These are phyloP conservation scores for Lagria hirta DNA, from an alignment of 2,888 invertebrate genomes.

Conservation along the genomic window DNA sequence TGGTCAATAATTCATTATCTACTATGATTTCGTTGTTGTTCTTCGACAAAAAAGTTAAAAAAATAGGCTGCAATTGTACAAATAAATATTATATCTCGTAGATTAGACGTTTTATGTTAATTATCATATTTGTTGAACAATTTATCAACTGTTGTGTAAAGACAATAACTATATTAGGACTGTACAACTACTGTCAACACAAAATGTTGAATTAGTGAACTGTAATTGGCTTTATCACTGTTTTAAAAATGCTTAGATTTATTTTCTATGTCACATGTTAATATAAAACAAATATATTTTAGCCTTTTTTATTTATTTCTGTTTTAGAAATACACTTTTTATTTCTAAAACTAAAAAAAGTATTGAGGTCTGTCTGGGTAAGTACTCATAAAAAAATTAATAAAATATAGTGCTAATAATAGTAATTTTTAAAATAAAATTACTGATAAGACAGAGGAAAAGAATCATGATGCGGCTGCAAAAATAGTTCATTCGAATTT, in stretches of 20 bases:
- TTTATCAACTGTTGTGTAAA: constrained; percentile 54
- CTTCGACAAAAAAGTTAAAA: constrained; percentile 11
- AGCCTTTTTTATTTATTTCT: no score
- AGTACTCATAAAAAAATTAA: no score
- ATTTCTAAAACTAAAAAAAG: no score
- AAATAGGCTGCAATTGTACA: constrained; percentile 34
- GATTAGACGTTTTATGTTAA: constrained; percentile 34
- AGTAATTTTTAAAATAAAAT: no score
- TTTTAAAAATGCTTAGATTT: background rate
- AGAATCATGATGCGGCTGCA: no score
- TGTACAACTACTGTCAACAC: constrained; percentile 32
- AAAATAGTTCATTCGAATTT: no score
- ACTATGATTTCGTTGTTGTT: constrained; percentile 26
- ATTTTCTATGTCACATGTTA: no score
- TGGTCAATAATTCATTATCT: constrained; percentile 51
- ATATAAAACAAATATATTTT: no score
- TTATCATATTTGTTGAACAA: constrained; percentile 30
- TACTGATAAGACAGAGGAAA: no score
- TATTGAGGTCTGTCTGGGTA: no score
- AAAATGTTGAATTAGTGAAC: constrained; percentile 17
- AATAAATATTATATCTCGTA: constrained; percentile 27
- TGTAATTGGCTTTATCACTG: background rate
- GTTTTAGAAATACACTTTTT: no score
- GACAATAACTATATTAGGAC: constrained; percentile 55
- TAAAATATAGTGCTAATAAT: no score